Conservation (phyloP, 2,888 invertebrate genomes). For the Coecobrya sp. region DNA sequence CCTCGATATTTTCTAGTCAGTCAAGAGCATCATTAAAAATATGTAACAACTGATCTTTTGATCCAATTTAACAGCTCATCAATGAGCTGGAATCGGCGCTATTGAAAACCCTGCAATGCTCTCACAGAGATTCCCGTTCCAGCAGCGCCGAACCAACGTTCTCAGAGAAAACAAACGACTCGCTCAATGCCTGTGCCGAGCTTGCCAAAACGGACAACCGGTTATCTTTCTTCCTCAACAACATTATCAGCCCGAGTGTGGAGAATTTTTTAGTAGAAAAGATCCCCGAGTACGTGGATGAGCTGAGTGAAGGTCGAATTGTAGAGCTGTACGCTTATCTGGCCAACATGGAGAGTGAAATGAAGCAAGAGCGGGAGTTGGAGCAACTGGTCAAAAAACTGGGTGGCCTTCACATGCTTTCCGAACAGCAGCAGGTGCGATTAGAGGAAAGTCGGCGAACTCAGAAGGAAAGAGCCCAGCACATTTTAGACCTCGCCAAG, state of each 20-base stretch:
- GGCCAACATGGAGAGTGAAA: constrained; percentile 63
- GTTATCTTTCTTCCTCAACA: constrained; percentile 13
- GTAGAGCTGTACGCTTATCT: constrained; percentile 78
- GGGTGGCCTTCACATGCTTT: constrained; percentile 60
- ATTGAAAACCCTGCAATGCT: constrained; percentile 36
- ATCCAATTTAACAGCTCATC: constrained; percentile 55
- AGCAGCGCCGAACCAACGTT: background rate
- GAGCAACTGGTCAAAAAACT: constrained; percentile 48
- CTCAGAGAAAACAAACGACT: background rate
- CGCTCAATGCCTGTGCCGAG: constrained; percentile 8
- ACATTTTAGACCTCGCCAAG: constrained; percentile 62
- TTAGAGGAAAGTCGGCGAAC: constrained; percentile 66
- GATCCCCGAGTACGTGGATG: constrained; percentile 75
- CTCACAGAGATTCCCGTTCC: background rate
- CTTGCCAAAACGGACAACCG: constrained; percentile 11
- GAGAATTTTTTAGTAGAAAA: constrained; percentile 41
- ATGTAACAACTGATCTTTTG: constrained; percentile 7
- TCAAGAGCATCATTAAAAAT: background rate
- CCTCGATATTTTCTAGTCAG: too few relatives aligned
- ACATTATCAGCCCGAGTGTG: constrained; percentile 60
- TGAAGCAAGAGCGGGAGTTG: constrained; percentile 66
- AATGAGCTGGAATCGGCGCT: constrained; percentile 72
- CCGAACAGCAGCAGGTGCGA: constrained; percentile 30
- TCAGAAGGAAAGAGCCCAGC: constrained; percentile 60
- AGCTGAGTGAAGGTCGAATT: constrained; percentile 75